These are phyloP conservation scores for Archaeoteleia sp. DNA, from an alignment of 2,888 invertebrate species.

Conservation along the genomic window DNA sequence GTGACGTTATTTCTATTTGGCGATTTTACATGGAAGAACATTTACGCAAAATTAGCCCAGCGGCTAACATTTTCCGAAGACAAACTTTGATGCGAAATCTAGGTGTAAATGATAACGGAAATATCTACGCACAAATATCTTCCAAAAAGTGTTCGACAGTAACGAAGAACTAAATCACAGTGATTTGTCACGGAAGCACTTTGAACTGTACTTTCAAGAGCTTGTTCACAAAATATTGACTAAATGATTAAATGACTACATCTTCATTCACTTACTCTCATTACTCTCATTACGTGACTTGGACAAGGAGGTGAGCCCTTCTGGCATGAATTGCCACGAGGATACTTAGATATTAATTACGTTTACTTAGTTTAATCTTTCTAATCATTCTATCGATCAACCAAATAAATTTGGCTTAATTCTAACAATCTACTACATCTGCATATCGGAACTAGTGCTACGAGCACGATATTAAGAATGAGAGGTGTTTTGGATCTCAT, in stretches of 20 bases:
- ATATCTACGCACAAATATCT: background rate
- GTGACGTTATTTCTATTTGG: constrained; percentile 36
- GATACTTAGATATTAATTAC: background rate
- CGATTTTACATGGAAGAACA: constrained; percentile 45
- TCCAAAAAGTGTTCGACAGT: constrained; percentile 1
- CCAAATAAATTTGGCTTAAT: no score
- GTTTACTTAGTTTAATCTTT: background rate
- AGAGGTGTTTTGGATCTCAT: no score
- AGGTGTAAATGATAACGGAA: background rate
- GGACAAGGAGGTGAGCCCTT: background rate
- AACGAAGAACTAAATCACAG: constrained; percentile 49
- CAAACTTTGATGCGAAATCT: background rate
- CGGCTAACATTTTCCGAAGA: constrained; percentile 8
- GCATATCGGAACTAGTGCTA: background rate
- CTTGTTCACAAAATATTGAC: constrained; percentile 40
- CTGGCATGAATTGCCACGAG: background rate
- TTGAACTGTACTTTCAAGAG: constrained; percentile 45
- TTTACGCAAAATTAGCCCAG: constrained; percentile 5
- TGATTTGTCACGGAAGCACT: constrained; percentile 50
- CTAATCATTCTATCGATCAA: no score
- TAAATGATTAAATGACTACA: constrained; percentile 23
- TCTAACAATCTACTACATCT: background rate
- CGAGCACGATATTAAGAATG: no score
- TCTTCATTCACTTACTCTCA: background rate
- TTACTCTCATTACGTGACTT: background rate